Evolutionary conservation across 2,113 vertebrate genomes (phyloP).

Genomic region (Actinemys pallida): DNA sequence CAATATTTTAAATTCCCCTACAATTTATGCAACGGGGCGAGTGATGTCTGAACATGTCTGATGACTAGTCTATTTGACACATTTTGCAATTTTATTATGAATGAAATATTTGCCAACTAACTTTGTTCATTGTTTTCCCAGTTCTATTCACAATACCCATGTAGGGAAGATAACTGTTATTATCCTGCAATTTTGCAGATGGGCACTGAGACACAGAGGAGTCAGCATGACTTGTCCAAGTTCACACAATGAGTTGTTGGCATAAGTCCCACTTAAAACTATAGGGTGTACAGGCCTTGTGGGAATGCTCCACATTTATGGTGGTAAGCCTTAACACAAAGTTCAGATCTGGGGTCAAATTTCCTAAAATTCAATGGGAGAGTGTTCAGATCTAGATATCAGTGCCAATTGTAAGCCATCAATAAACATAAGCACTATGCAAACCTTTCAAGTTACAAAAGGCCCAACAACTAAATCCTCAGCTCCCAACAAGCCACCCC

Average conservation of each 20-base stretch:
- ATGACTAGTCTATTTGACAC: neutral
- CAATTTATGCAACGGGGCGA: conserved; percentile 37
- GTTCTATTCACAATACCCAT: neutral
- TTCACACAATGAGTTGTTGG: neutral
- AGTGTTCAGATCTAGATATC: neutral
- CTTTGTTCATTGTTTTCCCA: neutral
- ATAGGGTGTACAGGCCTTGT: neutral
- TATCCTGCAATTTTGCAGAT: neutral
- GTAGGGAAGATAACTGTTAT: neutral
- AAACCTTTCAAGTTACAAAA: neutral
- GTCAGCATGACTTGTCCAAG: neutral
- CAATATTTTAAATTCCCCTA: conserved; percentile 50
- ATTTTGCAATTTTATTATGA: neutral
- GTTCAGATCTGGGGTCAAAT: neutral
- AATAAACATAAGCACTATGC: neutral
- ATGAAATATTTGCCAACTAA: neutral
- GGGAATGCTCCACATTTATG: neutral
- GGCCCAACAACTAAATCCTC: neutral
- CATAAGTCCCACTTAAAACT: neutral
- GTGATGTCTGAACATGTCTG: conserved; percentile 25
- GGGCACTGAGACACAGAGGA: neutral
- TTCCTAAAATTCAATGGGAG: neutral
- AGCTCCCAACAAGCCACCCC: neutral
- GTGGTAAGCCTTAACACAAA: neutral
- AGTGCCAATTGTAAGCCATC: neutral